These are phyloP conservation scores for Diplolepis rosae DNA, from an alignment of 2,888 invertebrate species.

Conservation along the genomic window DNA sequence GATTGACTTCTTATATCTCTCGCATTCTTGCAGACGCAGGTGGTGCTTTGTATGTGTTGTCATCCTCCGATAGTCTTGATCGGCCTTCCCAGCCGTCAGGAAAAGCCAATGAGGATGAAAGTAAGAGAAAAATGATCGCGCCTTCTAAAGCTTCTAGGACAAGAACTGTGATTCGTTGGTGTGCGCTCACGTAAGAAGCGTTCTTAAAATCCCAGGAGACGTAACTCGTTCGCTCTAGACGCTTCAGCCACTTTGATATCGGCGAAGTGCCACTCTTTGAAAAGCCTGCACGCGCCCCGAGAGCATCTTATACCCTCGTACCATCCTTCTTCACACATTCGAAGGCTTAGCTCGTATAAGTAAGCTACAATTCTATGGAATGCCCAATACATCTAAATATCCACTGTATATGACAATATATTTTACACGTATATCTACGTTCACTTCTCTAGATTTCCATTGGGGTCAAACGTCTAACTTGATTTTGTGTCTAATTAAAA, in stretches of 20 bases:
- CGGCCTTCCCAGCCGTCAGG: background rate
- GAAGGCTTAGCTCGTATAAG: slow-evolving; percentile 43
- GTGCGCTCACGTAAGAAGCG: background rate
- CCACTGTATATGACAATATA: background rate
- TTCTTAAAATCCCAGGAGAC: slow-evolving; percentile 2
- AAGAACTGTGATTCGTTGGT: slow-evolving; percentile 20
- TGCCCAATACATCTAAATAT: slow-evolving; percentile 33
- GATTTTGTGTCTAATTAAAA: too few species aligned
- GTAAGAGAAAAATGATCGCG: slow-evolving; percentile 22
- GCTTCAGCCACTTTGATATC: slow-evolving; percentile 27
- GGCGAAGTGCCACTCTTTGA: slow-evolving; percentile 43
- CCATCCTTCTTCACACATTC: slow-evolving; percentile 27
- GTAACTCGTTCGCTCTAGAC: slow-evolving; percentile 19
- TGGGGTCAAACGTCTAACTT: too few species aligned
- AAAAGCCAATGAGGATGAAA: slow-evolving; percentile 17
- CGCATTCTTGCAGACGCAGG: background rate
- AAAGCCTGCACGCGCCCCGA: slow-evolving; percentile 27
- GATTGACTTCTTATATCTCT: slow-evolving; percentile 14
- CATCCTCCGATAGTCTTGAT: slow-evolving; percentile 11
- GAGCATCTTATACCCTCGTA: background rate
- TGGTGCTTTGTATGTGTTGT: slow-evolving; percentile 7
- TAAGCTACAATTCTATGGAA: slow-evolving; percentile 38
- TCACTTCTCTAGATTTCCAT: too few species aligned
- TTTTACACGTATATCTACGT: background rate
- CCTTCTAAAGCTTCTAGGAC: background rate